Base-by-base conservation (phyloP, 2,113 vertebrate species). In the Callipepla californica region DNA sequence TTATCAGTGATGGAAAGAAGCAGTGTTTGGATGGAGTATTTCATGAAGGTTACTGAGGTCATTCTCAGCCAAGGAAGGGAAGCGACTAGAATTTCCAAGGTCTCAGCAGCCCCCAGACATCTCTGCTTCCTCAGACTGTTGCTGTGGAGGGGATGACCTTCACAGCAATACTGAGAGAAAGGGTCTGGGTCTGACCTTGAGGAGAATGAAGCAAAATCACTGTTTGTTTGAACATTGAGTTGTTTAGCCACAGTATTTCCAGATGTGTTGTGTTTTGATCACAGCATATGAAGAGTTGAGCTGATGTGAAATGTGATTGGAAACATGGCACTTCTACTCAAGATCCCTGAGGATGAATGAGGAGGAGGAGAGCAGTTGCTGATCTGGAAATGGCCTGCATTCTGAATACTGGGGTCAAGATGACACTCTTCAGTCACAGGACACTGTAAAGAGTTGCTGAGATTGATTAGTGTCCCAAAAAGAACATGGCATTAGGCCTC, bases 101-200 rank as follows among this genome's bases (percentile, higher is more conserved):
- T 78, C 32, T 20, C 18, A 80, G 28, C 48, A 80, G 26, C 13
- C 80, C 55, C 76, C 80, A 45, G 55, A 57, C 11, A 58, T 26
- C 38, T 9, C 36, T 79, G 36, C 62, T 94, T 70, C 2, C 0
- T 66, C 53, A 44, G 12, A 40, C 2, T 50, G 48, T 48, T 16
- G 21, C 32, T 28, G 34, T 2, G 61, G 45, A 76, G 11, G 20
- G 50, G 19, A 40, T 0, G 0, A 83, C 20, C 2, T 57, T 69
- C 66, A 11, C 1, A 6, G 45, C 53, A 85, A 38, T 14, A 32
- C 53, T 6, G 21, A 80, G 50, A 40, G 47, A 77, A 82, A 66
- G 13, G 63, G 53, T 23, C 32, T 58, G 32, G 4, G 32, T 19
- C 12, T 90, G 59, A 50, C 6, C 42, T 5, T 2, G 26, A 50